Percentiles rank a stretch among this genome's conserved stretches.
Evolutionary conservation across 2,888 invertebrate genomes (phyloP).

Genomic region (Cabera pusaria): DNA sequence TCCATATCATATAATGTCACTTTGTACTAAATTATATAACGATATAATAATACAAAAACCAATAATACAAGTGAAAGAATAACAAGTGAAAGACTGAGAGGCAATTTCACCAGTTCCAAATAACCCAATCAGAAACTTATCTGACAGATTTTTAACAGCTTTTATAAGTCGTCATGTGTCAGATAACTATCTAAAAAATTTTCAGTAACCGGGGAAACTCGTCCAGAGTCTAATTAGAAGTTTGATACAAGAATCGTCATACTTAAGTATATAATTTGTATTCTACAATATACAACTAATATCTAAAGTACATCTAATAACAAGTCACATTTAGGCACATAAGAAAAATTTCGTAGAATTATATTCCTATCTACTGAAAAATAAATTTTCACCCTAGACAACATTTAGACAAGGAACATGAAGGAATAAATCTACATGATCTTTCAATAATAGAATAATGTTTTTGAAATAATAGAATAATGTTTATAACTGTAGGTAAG

Average conservation of each 20-base stretch:
- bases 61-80: constrained; percentile 62
- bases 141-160: too few relatives aligned
- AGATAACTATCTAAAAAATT: too few relatives aligned
- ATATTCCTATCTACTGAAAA: constrained; percentile 20
- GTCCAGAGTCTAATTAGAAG: too few relatives aligned
- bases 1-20: constrained; percentile 57
- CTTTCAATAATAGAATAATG: too few relatives aligned
- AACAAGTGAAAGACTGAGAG: constrained; percentile 68
- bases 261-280: constrained; percentile 2
- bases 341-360: constrained; percentile 18
- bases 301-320: constrained; percentile 17
- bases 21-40: constrained; percentile 73
- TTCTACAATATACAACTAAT: constrained; percentile 6
- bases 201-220: too few relatives aligned
- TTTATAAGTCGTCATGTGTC: too few relatives aligned
- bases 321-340: constrained; percentile 25
- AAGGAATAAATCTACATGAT: too few relatives aligned
- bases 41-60: constrained; percentile 49
- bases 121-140: too few relatives aligned
- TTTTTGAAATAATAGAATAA: too few relatives aligned
- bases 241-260: constrained; percentile 25
- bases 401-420: too few relatives aligned
- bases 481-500: constrained; percentile 18
- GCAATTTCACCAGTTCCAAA: too few relatives aligned
- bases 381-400: too few relatives aligned